Percentiles rank a stretch among this genome's conserved stretches.
phyloP scores from a whole-genome alignment of 2,888 invertebrate species.

The Dromius quadrimaculatus region DNA sequence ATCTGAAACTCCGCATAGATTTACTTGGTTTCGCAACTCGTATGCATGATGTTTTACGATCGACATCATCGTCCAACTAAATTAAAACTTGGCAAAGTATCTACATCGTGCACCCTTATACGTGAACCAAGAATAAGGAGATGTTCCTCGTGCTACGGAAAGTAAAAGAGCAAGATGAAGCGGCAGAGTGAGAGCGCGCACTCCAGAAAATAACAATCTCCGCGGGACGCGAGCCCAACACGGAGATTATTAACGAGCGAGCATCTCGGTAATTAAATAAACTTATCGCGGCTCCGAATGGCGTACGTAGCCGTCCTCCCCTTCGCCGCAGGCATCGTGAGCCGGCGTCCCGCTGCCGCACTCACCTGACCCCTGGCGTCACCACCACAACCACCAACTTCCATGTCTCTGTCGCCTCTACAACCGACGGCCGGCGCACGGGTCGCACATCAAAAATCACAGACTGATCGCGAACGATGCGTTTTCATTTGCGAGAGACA shows the following conservation, averaged over 20 bases:
- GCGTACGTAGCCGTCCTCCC: conserved; percentile 31
- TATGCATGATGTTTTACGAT: conserved; percentile 28
- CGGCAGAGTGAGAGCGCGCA: conserved; percentile 32
- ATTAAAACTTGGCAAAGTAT: conserved; percentile 50
- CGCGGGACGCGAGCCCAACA: conserved; percentile 48
- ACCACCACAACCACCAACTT: neutral
- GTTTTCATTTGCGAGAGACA: conserved; percentile 56
- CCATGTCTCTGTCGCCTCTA: neutral
- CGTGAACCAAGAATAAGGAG: neutral
- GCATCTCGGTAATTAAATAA: conserved; percentile 50
- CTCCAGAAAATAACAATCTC: conserved; percentile 50
- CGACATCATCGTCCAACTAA: conserved; percentile 20
- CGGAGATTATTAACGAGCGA: conserved; percentile 50
- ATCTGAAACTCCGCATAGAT: conserved; percentile 2
- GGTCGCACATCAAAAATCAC: conserved; percentile 49
- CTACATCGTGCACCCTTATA: conserved; percentile 15
- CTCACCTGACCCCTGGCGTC: neutral
- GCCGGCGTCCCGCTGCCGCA: conserved; percentile 4
- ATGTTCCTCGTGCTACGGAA: neutral
- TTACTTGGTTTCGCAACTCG: neutral
- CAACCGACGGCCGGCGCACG: conserved; percentile 14
- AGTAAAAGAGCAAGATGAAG: conserved; percentile 4
- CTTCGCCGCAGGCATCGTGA: conserved; percentile 23
- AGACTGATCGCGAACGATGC: conserved; percentile 46
- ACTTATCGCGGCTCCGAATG: conserved; percentile 46